Evolutionary conservation across 2,888 invertebrate species (phyloP), one percentile per base, ranked within the genome.

Genomic region (Cylindroiulus punctatus): DNA sequence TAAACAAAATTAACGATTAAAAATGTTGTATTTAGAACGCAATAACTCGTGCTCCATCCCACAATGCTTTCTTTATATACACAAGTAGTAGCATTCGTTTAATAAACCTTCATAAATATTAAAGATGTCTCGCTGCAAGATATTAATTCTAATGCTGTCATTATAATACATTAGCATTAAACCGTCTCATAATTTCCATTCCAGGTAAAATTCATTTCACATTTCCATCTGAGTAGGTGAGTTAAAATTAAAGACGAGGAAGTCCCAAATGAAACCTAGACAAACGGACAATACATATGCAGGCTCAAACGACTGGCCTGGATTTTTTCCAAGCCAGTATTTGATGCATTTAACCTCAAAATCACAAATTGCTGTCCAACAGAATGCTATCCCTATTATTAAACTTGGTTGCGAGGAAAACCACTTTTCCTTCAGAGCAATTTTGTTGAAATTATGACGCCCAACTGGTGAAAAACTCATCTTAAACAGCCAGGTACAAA

Each of bases 321-420:
- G 32, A 76, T 76, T 76, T 30, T 17, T 30, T n/a, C 1, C 76
- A 30, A 76, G 76, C 32, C 76, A 76, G 76, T 76, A n/a, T n/a
- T 52, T 76, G 30, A 76, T 30, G 76, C 17, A 76, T 76, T 76
- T 76, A 76, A 76, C 76, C 76, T 76, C 76, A 30, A 30, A 44
- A 76, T 26, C 76, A 76, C 76, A 76, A 76, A 30, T 76, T 76
- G 76, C 76, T 30, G 76, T 76, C 30, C 76, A 30, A 76, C 76
- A 76, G 17, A 30, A 76, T 32, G 76, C 76, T 32, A 76, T 76
- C 30, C 30, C 76, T 30, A 76, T 76, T 26, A 76, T 76, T 76
- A 76, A 76, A 76, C 26, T 26, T 76, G 76, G 76, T 76, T 76
- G 76, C 76, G 76, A 76, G 76, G 76, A 76, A 30, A 76, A 76